These are phyloP conservation scores for Zaprionus nigranus DNA, from an alignment of 1,140 invertebrate species.

Conservation along the genomic window DNA sequence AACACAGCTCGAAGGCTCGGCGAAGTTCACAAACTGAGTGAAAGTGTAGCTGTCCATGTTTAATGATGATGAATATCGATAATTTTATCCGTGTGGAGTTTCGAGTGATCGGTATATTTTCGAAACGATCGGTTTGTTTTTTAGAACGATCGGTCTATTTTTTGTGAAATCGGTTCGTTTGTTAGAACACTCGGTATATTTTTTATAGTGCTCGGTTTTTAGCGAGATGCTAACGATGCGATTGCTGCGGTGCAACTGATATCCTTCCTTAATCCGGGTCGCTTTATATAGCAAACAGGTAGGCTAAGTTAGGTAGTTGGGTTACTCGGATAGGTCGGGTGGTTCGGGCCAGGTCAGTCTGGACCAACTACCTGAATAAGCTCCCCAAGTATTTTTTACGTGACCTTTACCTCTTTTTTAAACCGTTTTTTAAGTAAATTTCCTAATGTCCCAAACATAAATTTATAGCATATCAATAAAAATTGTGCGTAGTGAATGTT, in stretches of 20 bases:
- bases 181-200: background rate
- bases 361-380: background rate
- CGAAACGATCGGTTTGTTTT: no score
- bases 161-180: no score
- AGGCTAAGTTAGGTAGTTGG: background rate
- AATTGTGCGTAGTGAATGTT: no score
- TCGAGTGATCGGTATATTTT: no score
- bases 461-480: no score
- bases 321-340: background rate
- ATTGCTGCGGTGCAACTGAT: slow-evolving; percentile 54
- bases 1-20: background rate
- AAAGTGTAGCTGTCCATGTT: slow-evolving; percentile 52
- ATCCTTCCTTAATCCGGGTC: background rate
- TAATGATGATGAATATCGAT: background rate
- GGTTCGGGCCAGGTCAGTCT: background rate
- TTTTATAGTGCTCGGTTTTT: no score
- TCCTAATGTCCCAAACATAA: no score
- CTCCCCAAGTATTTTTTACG: no score
- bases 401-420: no score
- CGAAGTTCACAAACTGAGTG: slow-evolving; percentile 48
- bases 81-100: background rate
- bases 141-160: no score
- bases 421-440: no score
- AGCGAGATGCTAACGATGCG: slow-evolving; percentile 1
- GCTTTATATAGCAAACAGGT: slow-evolving; percentile 48